Evolutionary conservation across 1,140 invertebrate species (phyloP).

Genomic region (Hylaeus anthracinus): DNA sequence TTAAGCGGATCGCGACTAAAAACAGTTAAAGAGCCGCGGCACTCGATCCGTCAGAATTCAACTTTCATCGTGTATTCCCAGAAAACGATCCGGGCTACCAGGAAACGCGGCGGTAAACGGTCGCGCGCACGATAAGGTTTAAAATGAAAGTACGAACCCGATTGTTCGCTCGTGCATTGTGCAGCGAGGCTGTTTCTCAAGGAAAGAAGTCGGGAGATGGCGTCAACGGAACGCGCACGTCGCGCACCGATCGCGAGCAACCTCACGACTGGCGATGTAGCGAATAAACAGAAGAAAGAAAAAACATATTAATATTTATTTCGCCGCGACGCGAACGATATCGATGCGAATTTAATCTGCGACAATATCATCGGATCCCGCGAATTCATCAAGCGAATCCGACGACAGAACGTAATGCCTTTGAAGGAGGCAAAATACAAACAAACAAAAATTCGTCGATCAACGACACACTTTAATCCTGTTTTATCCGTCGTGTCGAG

Average conservation of each 20-base stretch:
- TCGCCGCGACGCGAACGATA: not conserved
- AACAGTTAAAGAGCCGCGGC: not conserved
- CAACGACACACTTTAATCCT: no score
- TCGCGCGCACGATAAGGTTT: constrained; percentile 32
- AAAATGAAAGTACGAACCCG: constrained; percentile 51
- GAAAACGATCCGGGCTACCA: not conserved
- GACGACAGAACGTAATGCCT: constrained; percentile 25
- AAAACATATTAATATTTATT: not conserved
- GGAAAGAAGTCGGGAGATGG: constrained; percentile 54
- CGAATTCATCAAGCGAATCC: no score
- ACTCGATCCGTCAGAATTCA: not conserved
- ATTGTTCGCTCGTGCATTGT: constrained; percentile 58
- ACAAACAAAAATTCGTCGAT: not conserved
- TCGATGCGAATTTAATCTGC: not conserved
- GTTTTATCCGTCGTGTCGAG: no score
- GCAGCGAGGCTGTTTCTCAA: constrained; percentile 54
- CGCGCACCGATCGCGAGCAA: not conserved
- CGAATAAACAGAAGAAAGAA: not conserved
- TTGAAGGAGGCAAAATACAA: not conserved
- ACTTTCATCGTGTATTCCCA: not conserved
- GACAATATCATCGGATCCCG: not conserved
- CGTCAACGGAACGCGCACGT: constrained; percentile 40
- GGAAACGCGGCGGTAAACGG: constrained; percentile 16
- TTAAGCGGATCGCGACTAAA: not conserved
- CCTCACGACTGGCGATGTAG: no score